Base-by-base conservation (phyloP, 2,113 vertebrate species). In the Peromyscus leucopus region DNA sequence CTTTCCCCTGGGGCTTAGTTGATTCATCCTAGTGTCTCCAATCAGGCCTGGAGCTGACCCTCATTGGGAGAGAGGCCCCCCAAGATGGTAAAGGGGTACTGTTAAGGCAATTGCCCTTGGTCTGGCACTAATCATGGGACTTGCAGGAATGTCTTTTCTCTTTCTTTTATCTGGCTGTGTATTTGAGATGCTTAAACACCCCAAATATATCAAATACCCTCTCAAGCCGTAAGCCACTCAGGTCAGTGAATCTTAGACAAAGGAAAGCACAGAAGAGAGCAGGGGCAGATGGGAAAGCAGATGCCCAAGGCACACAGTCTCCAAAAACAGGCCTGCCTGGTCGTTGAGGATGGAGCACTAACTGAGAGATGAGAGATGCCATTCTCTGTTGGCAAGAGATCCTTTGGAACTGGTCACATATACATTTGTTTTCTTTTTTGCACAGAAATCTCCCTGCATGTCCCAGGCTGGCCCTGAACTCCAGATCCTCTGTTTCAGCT, bases 111-210 rank as follows among this genome's bases (percentile, higher is more conserved):
- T 65, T 78, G 24, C 46, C 59, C 59, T 59, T 8, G 28, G 91
- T 69, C 42, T 42, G 4, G 3, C 22, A 31, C 89, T 1, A 2
- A 0, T 19, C 7, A 0, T 46, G 33, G 48, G 63, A 57, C 67
- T 86, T 88, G 42, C 42, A 72, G 84, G 63, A 19, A 55, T 82
- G 55, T 33, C 36, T 89, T 82, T 83, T 55, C 17, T 71, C 21
- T 17, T 91, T 57, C 17, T 93, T 94, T 92, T 57, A 71, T 94
- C 85, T 61, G 36, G 26, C 22, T 79, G 11, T 87, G 26, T 7
- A 75, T 83, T 89, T 91, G 42, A 24, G 57, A 94, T 92, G 94
- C 89, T 91, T 91, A 90, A 96, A 96, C 87, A 76, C 39, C 55
- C 16, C 11, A 87, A 75, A n/a, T 71, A 33, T 95, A 71, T 69